These are phyloP conservation scores for Anthrax anthrax DNA, from an alignment of 2,888 invertebrate genomes.

Conservation along the genomic window DNA sequence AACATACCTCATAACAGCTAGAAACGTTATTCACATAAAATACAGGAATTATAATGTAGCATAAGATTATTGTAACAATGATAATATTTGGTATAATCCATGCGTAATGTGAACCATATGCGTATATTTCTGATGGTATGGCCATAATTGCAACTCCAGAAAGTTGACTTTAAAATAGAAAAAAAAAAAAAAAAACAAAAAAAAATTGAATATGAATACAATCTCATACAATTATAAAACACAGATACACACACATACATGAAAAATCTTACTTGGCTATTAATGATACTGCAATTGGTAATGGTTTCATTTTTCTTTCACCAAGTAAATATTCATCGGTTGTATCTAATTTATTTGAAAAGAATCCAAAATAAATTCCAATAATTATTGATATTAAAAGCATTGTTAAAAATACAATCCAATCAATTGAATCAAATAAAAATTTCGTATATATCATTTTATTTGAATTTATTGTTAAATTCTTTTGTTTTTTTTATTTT, in stretches of 20 bases:
- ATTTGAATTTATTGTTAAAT: no score
- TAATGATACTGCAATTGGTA: constrained; percentile 42
- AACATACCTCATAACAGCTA: constrained; percentile 17
- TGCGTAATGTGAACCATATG: constrained; percentile 31
- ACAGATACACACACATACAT: no score
- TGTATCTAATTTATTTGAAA: constrained; percentile 23
- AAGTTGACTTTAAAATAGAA: constrained; percentile 24
- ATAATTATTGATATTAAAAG: constrained; percentile 35
- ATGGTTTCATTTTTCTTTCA: constrained; percentile 34
- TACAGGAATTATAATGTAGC: constrained; percentile 29
- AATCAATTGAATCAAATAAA: constrained; percentile 23
- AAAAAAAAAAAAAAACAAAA: no score
- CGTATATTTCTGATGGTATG: constrained; percentile 34
- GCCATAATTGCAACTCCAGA: constrained; percentile 36
- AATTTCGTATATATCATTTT: no score
- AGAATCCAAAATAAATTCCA: constrained; percentile 36
- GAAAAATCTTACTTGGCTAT: constrained; percentile 35
- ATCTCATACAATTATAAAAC: background rate
- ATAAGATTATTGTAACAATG: constrained; percentile 14
- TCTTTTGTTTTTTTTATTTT: no score
- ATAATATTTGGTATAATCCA: constrained; percentile 25
- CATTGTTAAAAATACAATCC: constrained; percentile 36
- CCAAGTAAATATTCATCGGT: constrained; percentile 35
- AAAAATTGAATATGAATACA: no score
- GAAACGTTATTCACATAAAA: constrained; percentile 29